Percentiles rank a stretch among this genome's conserved stretches.
These are phyloP conservation scores for Mastacembelus armatus DNA, from an alignment of 2,797 vertebrate genomes.

Conservation along the genomic window DNA sequence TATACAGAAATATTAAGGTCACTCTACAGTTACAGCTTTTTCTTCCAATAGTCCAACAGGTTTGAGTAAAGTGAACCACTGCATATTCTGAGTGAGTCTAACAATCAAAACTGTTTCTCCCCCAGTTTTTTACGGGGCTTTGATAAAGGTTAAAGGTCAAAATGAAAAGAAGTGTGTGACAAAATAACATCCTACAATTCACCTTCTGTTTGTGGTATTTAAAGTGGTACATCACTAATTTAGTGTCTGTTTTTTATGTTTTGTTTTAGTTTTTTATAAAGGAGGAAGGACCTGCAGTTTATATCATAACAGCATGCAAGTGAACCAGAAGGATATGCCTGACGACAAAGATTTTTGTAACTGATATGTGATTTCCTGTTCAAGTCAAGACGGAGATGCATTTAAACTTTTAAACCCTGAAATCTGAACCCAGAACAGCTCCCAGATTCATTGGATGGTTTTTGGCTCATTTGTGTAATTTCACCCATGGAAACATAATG, in stretches of 20 bases:
- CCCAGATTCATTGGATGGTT: not conserved
- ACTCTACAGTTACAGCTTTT: not conserved
- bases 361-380: slow-evolving; percentile 74
- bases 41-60: not conserved
- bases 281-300: not conserved
- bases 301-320: not conserved
- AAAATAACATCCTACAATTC: not conserved
- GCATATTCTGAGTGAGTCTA: slow-evolving; percentile 25
- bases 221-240: not conserved
- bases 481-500: slow-evolving; percentile 8
- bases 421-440: slow-evolving; percentile 33
- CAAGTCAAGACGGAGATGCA: slow-evolving; percentile 47
- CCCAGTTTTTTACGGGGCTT: slow-evolving; percentile 11
- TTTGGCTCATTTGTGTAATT: slow-evolving; percentile 18
- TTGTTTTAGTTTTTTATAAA: slow-evolving; percentile 16
- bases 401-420: slow-evolving; percentile 42
- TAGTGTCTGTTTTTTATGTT: not conserved
- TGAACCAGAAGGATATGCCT: slow-evolving; percentile 62
- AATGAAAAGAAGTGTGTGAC: not conserved
- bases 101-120: slow-evolving; percentile 15
- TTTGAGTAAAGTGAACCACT: slow-evolving; percentile 9
- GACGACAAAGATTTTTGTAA: slow-evolving; percentile 53
- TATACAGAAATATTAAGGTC: not conserved
- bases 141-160: slow-evolving; percentile 1
- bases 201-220: slow-evolving; percentile 7